A percentile compares a stretch with the other conserved stretches of the same genome.
phyloP scores from a whole-genome alignment of 2,113 vertebrate genomes.

The Elephas maximus region DNA sequence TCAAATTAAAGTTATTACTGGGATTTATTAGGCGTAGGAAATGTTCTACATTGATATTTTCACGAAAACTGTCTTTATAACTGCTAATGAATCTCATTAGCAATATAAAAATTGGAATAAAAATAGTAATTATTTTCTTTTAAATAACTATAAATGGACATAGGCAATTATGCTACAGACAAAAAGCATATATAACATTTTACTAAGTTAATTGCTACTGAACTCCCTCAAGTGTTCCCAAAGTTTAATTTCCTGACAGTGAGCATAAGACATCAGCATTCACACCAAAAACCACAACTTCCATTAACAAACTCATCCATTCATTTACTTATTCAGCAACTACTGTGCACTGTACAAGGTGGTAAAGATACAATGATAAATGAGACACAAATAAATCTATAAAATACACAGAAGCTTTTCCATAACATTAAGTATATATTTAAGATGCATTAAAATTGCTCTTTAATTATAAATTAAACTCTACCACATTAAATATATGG shows the following conservation, averaged over 20 bases:
- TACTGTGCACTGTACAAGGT: background rate
- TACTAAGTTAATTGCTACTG: background rate
- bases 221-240: background rate
- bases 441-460: slow-evolving; percentile 18
- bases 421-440: background rate
- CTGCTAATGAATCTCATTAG: background rate
- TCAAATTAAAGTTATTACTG: slow-evolving; percentile 1
- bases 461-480: background rate
- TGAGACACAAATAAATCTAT: background rate
- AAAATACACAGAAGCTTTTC: slow-evolving; percentile 30
- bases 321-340: background rate
- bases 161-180: background rate
- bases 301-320: slow-evolving; percentile 2
- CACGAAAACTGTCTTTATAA: slow-evolving; percentile 39
- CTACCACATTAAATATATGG: background rate
- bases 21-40: background rate
- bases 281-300: background rate
- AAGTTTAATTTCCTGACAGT: slow-evolving; percentile 47
- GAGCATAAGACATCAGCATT: background rate
- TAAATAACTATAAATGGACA: slow-evolving; percentile 35
- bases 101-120: background rate
- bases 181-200: background rate
- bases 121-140: slow-evolving; percentile 14
- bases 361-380: background rate
- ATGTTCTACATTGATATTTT: background rate